A percentile compares a stretch with the other conserved stretches of the same genome.
Evolutionary conservation across 2,113 vertebrate genomes (phyloP).

Genomic region (Phyllopteryx taeniolatus): DNA sequence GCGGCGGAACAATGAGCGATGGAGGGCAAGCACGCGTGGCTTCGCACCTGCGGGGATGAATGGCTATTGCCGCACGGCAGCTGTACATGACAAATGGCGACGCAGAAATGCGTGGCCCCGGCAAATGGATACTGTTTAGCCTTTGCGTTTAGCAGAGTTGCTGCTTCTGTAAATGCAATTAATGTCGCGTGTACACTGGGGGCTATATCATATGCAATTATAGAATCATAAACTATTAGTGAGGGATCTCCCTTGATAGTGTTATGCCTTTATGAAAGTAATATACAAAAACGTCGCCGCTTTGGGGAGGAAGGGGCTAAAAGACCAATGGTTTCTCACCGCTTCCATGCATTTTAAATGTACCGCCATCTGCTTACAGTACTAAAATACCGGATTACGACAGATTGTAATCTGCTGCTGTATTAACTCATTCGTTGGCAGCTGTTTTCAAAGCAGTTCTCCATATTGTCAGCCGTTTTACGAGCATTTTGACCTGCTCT

Average conservation of each 20-base stretch:
- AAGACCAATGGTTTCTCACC: not conserved
- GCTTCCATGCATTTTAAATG: not conserved
- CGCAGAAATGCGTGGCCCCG: conserved; percentile 18
- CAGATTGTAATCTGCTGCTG: not conserved
- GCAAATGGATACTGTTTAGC: conserved; percentile 37
- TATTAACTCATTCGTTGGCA: not conserved
- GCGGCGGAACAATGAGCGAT: not conserved
- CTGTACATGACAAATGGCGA: conserved; percentile 18
- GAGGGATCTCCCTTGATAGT: conserved; percentile 55
- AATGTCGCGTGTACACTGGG: conserved; percentile 44
- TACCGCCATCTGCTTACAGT: not conserved
- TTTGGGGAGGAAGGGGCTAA: not conserved
- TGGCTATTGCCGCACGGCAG: not conserved
- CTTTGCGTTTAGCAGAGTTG: conserved; percentile 23
- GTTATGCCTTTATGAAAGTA: conserved; percentile 51
- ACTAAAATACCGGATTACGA: not conserved
- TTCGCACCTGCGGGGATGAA: not conserved
- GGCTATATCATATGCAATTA: conserved; percentile 61
- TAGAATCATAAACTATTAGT: conserved; percentile 47
- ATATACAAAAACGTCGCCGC: conserved; percentile 5
- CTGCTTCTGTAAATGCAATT: conserved; percentile 42
- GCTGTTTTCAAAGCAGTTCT: not conserved
- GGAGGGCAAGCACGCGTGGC: not conserved
- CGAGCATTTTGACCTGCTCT: not conserved
- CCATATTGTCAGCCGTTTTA: not conserved